These are phyloP conservation scores for Girardia tigrina DNA, from an alignment of 2,888 invertebrate species.

Conservation along the genomic window DNA sequence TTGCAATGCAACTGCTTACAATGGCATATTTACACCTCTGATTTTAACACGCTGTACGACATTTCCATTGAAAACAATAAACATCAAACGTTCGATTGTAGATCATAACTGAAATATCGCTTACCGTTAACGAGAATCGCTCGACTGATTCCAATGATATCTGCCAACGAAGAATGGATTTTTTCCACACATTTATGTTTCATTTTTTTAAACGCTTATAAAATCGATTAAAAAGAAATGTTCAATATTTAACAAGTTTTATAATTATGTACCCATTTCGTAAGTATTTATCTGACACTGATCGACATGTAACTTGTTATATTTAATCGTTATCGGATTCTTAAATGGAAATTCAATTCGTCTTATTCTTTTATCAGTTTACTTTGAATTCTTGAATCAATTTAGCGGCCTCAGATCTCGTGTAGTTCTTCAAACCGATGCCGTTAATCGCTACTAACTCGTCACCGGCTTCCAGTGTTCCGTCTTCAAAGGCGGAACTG, in stretches of 20 bases:
- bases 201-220: background rate
- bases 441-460: background rate
- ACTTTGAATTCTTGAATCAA: constrained; percentile 1
- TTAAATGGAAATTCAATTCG: constrained; percentile 44
- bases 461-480: background rate
- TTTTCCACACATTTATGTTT: constrained; percentile 11
- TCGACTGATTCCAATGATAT: background rate
- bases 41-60: no score
- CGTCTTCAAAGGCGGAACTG: background rate
- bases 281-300: constrained; percentile 83
- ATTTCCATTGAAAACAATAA: no score
- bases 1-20: no score
- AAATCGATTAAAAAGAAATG: background rate
- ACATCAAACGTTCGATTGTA: no score
- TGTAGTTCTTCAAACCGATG: background rate
- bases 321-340: constrained; percentile 80
- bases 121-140: background rate
- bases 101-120: no score
- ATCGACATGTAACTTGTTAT: constrained; percentile 93
- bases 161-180: background rate
- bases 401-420: background rate
- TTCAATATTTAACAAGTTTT: background rate
- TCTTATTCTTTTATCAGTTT: background rate
- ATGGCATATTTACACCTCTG: no score
- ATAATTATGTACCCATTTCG: constrained; percentile 67